Evolutionary conservation across 2,113 vertebrate genomes (phyloP), one percentile per base, ranked within the genome.

Genomic region (Limnothrissa miodon): DNA sequence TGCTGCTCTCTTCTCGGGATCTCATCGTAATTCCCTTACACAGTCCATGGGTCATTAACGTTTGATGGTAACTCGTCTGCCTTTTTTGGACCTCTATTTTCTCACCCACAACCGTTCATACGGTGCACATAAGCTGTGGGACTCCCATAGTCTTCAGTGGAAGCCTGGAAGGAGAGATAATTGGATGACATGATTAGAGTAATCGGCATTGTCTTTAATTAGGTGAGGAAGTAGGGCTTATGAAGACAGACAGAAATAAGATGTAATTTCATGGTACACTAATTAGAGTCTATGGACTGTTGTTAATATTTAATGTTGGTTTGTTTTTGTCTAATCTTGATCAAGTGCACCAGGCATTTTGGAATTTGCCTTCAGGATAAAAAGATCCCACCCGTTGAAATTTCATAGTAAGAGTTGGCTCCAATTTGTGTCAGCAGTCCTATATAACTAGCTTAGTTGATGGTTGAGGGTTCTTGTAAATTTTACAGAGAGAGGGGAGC

Each of bases 141-240:
- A 78, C 45, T 62, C 66, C 80, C 70, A 46, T 82, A 59, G 84
- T 82, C 59, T 39, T 56, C 46, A 81, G 39, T n/a, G 25, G 53
- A 46, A 53, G 23, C 80, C 80, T 85, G 83, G 42, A 81, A 44
- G 78, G 45, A 82, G 80, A 85, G 48, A 85, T 85, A 79, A 85
- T 70, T 7, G 84, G 36, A 81, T 53, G 62, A 78, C 36, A 66
- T 66, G 42, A 81, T 84, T 48, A 84, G 79, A 42, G 79, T 39
- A 66, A 66, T 84, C 56, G 46, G 39, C 29, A 39, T 44, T 62
- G 78, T 66, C n/a, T 66, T 66, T 66, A 66, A 66, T 66, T 66
- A 66, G 59, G 59, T 66, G 8, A 66, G 59, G 59, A 29, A 66
- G 59, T 33, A 66, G 59, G 33, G 59, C 59, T 66, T 33, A 33